phyloP scores from a whole-genome alignment of 2,888 invertebrate genomes.

The Harpagoxenus sublaevis region DNA sequence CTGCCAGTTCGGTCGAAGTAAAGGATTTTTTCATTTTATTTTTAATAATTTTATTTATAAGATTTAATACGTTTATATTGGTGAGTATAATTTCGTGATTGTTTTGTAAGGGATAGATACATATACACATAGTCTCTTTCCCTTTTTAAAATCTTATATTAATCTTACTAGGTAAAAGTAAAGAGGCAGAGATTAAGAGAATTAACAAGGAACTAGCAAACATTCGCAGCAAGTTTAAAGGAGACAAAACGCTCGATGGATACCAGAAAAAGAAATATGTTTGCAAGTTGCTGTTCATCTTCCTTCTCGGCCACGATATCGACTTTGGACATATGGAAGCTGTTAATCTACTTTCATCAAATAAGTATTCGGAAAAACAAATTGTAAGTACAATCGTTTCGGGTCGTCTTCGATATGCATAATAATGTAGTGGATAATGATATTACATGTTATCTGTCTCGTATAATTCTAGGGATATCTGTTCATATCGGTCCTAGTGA shows the following conservation, averaged over 20 bases:
- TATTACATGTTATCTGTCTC: neutral
- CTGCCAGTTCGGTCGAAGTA: no score
- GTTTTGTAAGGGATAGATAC: neutral
- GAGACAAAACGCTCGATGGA: conserved; percentile 99
- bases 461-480: conserved; percentile 94
- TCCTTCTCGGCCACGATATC: conserved; percentile 99
- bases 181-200: conserved; percentile 99
- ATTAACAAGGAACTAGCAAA: conserved; percentile 99
- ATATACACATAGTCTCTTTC: neutral
- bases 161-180: conserved; percentile 94
- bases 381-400: conserved; percentile 90
- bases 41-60: neutral
- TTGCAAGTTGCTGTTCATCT: conserved; percentile 99
- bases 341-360: conserved; percentile 99
- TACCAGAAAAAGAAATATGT: conserved; percentile 99
- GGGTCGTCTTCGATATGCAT: neutral
- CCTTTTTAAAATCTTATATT: conserved; percentile 1
- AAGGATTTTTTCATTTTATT: neutral
- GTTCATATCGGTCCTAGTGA: conserved; percentile 99
- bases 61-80: neutral
- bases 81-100: neutral
- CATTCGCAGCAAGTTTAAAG: conserved; percentile 99
- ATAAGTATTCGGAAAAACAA: conserved; percentile 99
- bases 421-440: neutral
- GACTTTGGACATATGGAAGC: conserved; percentile 99